phyloP scores from a whole-genome alignment of 2,888 invertebrate genomes.

The Drosophila mulleri region DNA sequence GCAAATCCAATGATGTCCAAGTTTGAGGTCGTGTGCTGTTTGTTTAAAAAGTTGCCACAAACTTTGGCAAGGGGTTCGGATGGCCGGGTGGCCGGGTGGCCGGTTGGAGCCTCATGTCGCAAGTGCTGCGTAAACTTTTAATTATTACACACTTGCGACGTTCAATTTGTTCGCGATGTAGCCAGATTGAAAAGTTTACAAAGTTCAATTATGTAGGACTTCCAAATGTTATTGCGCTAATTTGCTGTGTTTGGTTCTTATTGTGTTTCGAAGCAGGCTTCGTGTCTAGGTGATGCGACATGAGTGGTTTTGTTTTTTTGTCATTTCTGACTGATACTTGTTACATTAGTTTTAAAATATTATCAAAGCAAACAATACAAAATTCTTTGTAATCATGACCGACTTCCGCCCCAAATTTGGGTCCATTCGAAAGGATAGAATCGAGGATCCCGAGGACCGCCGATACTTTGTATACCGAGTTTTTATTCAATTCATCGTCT shows the following conservation, averaged over 20 bases:
- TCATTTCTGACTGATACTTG: neutral
- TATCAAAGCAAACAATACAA: slow-evolving; percentile 11
- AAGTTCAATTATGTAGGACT: slow-evolving; percentile 66
- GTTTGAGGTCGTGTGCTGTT: slow-evolving; percentile 27
- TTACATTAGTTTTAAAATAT: neutral
- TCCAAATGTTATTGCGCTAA: slow-evolving; percentile 27
- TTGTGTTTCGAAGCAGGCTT: slow-evolving; percentile 18
- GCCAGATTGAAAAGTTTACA: slow-evolving; percentile 69
- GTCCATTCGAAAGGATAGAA: slow-evolving; percentile 39
- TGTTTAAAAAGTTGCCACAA: slow-evolving; percentile 62
- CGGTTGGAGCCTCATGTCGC: slow-evolving; percentile 16
- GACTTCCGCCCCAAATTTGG: slow-evolving; percentile 27
- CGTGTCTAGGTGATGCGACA: neutral
- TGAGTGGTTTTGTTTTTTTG: too few species aligned
- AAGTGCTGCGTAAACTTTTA: slow-evolving; percentile 61
- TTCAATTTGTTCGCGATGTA: slow-evolving; percentile 72
- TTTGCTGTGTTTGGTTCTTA: slow-evolving; percentile 33
- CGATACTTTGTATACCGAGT: slow-evolving; percentile 20
- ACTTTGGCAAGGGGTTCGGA: slow-evolving; percentile 41
- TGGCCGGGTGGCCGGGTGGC: too few species aligned
- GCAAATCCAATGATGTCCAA: slow-evolving; percentile 14
- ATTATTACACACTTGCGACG: slow-evolving; percentile 72
- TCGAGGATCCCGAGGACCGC: slow-evolving; percentile 18
- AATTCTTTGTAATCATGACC: slow-evolving; percentile 46
- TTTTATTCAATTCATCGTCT: slow-evolving; percentile 10